A percentile compares a stretch with the other conserved stretches of the same genome.
Evolutionary conservation across 2,888 invertebrate species (phyloP).

Genomic region (Hymenopus coronatus): DNA sequence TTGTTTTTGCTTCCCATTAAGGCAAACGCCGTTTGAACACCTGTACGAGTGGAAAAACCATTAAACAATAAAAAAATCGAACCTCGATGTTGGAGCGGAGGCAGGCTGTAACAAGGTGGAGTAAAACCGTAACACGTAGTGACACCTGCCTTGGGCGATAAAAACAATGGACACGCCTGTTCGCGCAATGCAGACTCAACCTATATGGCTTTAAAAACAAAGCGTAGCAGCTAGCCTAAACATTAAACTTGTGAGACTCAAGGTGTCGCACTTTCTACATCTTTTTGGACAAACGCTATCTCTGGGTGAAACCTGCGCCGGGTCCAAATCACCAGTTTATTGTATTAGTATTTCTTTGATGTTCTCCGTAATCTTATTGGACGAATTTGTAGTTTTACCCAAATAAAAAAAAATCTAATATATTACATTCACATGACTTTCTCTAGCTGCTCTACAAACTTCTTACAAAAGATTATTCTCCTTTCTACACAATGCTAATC

Average conservation of each 20-base stretch:
- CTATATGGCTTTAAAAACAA: not conserved
- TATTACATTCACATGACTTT: no score
- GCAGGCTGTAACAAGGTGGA: not conserved
- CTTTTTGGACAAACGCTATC: no score
- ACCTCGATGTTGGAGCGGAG: not conserved
- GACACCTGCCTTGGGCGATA: not conserved
- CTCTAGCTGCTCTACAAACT: no score
- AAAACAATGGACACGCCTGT: not conserved
- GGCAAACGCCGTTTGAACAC: not conserved
- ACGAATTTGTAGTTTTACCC: no score
- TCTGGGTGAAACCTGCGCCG: no score
- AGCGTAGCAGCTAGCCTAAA: not conserved
- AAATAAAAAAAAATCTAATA: no score
- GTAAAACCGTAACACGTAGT: not conserved
- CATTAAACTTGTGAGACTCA: not conserved
- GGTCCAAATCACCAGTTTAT: no score
- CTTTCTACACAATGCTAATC: no score
- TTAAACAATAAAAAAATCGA: not conserved
- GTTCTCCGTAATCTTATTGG: no score
- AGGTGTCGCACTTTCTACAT: not conserved
- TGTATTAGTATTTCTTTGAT: no score
- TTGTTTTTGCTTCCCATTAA: not conserved
- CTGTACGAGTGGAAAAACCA: not conserved
- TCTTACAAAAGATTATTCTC: no score
- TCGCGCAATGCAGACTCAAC: not conserved